Evolutionary conservation across 2,888 invertebrate genomes (phyloP).

Genomic region (Pasiphila rectangulata): DNA sequence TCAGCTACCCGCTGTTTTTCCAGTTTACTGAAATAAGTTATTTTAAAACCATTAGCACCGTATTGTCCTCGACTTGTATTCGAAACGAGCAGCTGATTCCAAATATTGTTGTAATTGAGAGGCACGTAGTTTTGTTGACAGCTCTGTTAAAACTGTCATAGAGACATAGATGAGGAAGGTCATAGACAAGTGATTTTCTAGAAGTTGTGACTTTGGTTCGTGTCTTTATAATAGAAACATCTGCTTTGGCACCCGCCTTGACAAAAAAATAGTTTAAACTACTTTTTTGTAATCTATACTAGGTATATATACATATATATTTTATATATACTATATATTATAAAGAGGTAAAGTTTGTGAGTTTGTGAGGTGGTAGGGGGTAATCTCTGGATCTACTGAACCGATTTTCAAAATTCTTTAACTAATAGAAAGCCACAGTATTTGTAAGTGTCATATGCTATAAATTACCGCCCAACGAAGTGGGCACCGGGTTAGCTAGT

Average conservation of each 20-base stretch:
- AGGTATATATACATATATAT: too few species aligned
- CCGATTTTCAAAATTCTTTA: too few species aligned
- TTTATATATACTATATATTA: too few species aligned
- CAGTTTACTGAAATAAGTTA: constrained; percentile 41
- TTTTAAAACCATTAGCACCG: constrained; percentile 47
- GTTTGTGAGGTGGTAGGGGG: too few species aligned
- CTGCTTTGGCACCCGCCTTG: not conserved
- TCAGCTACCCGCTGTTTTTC: constrained; percentile 37
- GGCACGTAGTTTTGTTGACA: constrained; percentile 24
- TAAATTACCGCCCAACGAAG: too few species aligned
- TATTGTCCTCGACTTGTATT: constrained; percentile 26
- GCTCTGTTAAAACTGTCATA: constrained; percentile 9
- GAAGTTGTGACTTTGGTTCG: not conserved
- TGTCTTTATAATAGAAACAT: not conserved
- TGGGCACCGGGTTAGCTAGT: too few species aligned
- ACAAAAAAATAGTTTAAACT: not conserved
- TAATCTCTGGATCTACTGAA: too few species aligned
- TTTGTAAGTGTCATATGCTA: too few species aligned
- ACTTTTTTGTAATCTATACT: too few species aligned
- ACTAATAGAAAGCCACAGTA: too few species aligned
- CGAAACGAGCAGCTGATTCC: constrained; percentile 37
- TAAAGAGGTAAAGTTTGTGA: too few species aligned
- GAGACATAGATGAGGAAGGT: constrained; percentile 12
- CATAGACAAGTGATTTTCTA: constrained; percentile 3
- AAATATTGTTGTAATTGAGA: constrained; percentile 23